Evolutionary conservation across 1,140 invertebrate genomes (phyloP), one percentile per base, ranked within the genome.

Genomic region (Plodia interpunctella): DNA sequence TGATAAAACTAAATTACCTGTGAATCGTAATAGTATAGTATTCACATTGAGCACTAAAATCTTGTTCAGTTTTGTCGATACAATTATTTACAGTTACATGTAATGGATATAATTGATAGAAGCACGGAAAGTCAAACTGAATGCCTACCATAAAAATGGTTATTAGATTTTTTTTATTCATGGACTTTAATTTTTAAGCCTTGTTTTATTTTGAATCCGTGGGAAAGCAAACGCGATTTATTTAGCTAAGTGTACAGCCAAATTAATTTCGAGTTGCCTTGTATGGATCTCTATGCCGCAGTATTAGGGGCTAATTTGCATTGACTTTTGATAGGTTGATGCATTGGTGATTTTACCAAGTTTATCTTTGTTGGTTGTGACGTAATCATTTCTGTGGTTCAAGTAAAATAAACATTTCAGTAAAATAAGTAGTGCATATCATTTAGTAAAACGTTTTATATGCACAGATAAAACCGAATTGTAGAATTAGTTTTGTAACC

Each of bases 351-450:
- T n/a, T n/a, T 9, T 17, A 15, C n/a, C 38, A 10, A 2, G 2
- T 44, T 44, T 44, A 15, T 44, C 15, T 44, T 15, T n/a, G n/a
- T 15, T 10, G 11, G 11, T 9, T 32, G 21, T 25, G 30, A 32
- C 11, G 30, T 11, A 32, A 11, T 32, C 30, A 32, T 32, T 32
- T 11, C 11, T 32, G 6, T 32, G 11, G 30, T 10, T 10, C 13
- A 44, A 15, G 1, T 3, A 44, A 44, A 44, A 44, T 15, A 15
- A 44, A 44, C 8, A 44, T 44, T 44, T 10, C 4, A 10, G 30
- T 32, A 10, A 32, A 32, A 65, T 76, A 80, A 80, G 44, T 80
- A 76, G 80, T 73, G 72, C 75, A 77, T 78, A 66, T 74, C 74
- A 65, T 62, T 70, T 68, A 57, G 20, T 30, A 67, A 67, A 66